Conservation (phyloP, 2,888 invertebrate genomes). For the Aspidiotus destructor region DNA sequence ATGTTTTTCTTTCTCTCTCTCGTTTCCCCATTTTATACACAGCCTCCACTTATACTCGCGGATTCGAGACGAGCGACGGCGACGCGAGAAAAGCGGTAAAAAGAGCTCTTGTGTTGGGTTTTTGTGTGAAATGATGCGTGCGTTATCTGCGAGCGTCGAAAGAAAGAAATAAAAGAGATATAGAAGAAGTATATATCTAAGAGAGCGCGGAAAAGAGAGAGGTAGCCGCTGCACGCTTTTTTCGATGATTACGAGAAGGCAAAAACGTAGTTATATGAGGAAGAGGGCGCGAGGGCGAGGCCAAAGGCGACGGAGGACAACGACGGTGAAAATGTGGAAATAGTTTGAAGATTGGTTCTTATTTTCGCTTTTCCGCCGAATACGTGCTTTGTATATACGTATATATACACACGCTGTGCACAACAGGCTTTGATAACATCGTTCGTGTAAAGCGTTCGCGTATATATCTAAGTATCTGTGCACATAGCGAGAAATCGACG, state of each 20-base stretch:
- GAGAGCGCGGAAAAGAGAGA: too few species aligned
- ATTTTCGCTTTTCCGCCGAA: neutral
- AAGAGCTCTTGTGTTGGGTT: conserved; percentile 6
- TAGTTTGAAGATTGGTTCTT: conserved; percentile 1
- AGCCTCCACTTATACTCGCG: too few species aligned
- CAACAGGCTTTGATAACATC: neutral
- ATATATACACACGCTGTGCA: neutral
- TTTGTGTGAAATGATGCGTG: conserved; percentile 14
- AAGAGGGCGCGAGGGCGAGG: neutral
- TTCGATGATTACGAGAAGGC: too few species aligned
- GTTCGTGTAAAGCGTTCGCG: too few species aligned
- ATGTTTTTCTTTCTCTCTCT: neutral
- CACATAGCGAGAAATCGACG: too few species aligned
- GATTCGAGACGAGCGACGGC: neutral
- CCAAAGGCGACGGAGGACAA: neutral
- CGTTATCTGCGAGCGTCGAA: conserved; percentile 1
- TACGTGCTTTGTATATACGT: neutral
- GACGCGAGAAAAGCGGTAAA: conserved; percentile 2
- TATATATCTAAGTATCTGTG: too few species aligned
- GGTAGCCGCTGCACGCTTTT: too few species aligned
- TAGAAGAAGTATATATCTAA: too few species aligned
- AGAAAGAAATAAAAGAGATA: too few species aligned
- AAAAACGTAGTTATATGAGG: too few species aligned
- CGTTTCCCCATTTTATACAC: neutral
- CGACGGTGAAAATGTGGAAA: neutral